Conservation (phyloP, 2,113 vertebrate genomes). For the Saccopteryx leptura region DNA sequence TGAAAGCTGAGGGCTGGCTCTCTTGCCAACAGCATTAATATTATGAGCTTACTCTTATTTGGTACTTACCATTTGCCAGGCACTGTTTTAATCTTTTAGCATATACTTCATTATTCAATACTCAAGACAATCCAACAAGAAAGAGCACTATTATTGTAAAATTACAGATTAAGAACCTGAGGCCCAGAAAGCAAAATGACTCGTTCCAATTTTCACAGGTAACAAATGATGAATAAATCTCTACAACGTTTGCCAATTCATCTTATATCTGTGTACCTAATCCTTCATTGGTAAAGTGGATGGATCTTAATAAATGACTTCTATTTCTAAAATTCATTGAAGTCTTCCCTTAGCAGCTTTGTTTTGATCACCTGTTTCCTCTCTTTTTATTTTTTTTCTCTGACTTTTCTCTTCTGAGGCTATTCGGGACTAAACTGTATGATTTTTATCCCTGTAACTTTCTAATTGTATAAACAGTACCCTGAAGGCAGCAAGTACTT, state of each 20-base stretch:
- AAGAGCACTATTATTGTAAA: neutral
- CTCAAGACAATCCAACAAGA: neutral
- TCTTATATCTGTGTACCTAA: neutral
- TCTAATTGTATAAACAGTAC: slow-evolving; percentile 21
- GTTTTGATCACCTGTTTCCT: neutral
- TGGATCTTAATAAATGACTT: neutral
- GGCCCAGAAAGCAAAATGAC: neutral
- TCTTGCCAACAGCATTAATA: neutral
- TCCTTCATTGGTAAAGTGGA: neutral
- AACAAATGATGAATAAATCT: neutral
- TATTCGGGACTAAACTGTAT: neutral
- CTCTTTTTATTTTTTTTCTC: neutral
- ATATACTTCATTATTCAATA: neutral
- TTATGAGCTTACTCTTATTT: neutral
- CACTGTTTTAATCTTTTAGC: neutral
- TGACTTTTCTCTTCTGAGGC: neutral
- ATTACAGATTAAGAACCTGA: neutral
- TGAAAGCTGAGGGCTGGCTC: neutral
- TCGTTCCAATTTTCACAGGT: neutral
- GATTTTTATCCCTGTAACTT: neutral
- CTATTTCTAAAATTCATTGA: neutral
- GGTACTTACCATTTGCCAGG: neutral
- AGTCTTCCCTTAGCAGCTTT: neutral
- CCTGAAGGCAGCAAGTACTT: neutral
- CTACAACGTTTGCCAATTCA: neutral